Percentiles rank a stretch among this genome's conserved stretches.
phyloP scores from a whole-genome alignment of 1,140 invertebrate species.

The Wiebesia pumilae region DNA sequence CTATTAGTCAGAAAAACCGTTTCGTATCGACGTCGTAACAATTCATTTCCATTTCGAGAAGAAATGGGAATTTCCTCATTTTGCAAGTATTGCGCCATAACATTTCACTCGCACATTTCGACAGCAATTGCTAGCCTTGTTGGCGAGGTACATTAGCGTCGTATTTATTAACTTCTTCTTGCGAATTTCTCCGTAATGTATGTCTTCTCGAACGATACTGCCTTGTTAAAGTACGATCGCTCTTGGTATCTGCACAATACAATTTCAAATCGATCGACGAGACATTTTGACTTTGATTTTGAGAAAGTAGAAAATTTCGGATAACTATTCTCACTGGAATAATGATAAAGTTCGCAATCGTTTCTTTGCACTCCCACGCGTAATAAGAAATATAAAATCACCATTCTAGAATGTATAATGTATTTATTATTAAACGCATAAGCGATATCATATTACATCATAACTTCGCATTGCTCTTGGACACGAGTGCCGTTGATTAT shows the following conservation, averaged over 20 bases:
- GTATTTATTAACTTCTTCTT: background rate
- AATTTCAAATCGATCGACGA: background rate
- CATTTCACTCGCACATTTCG: background rate
- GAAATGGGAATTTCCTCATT: background rate
- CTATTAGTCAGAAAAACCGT: background rate
- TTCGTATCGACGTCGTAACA: background rate
- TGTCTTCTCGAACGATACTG: background rate
- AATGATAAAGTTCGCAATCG: background rate
- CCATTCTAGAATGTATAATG: background rate
- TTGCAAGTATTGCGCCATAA: background rate
- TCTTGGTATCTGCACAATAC: background rate
- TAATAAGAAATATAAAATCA: background rate
- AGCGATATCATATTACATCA: background rate
- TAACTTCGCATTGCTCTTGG: background rate
- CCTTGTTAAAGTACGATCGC: background rate
- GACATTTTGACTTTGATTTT: background rate
- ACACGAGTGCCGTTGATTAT: background rate
- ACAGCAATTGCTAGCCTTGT: background rate
- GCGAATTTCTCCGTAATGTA: background rate
- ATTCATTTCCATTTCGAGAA: background rate
- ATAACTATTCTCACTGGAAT: background rate
- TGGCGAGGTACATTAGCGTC: no score
- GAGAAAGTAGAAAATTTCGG: background rate
- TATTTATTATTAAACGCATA: background rate
- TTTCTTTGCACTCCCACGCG: background rate